These are phyloP conservation scores for Balaeniceps rex DNA, from an alignment of 2,113 vertebrate species.

Conservation along the genomic window DNA sequence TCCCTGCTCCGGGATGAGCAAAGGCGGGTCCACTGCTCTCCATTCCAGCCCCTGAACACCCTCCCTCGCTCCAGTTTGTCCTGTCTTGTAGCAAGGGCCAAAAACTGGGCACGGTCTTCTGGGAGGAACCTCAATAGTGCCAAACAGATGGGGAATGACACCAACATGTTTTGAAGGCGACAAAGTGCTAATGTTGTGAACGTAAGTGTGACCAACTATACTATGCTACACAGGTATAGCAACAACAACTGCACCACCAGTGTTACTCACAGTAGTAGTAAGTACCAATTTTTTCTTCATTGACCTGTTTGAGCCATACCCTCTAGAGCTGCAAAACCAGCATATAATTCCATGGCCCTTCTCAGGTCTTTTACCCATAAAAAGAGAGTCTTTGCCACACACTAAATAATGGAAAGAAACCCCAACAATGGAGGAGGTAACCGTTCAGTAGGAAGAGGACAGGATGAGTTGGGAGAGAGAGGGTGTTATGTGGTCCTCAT, in stretches of 20 bases:
- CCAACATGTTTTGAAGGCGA: not conserved
- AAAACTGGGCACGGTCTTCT: not conserved
- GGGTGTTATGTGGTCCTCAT: not conserved
- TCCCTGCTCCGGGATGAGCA: not conserved
- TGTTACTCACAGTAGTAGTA: not conserved
- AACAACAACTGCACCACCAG: not conserved
- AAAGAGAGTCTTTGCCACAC: not conserved
- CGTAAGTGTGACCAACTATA: not conserved
- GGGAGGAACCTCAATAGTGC: rapidly evolving
- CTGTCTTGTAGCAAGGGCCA: not conserved
- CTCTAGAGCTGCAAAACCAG: not conserved
- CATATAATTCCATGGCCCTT: not conserved
- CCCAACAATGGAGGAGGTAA: rapidly evolving
- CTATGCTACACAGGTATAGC: not conserved
- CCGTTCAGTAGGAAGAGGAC: not conserved
- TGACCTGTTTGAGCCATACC: not conserved
- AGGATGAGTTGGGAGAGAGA: not conserved
- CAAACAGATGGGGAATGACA: not conserved
- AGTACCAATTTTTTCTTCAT: not conserved
- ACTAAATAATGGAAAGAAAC: not conserved
- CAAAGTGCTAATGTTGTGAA: not conserved
- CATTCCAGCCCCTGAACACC: rapidly evolving
- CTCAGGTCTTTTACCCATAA: not conserved
- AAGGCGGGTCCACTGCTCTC: not conserved
- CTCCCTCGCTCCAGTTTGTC: not conserved